phyloP scores from a whole-genome alignment of 2,113 vertebrate genomes.

The Calypte anna region DNA sequence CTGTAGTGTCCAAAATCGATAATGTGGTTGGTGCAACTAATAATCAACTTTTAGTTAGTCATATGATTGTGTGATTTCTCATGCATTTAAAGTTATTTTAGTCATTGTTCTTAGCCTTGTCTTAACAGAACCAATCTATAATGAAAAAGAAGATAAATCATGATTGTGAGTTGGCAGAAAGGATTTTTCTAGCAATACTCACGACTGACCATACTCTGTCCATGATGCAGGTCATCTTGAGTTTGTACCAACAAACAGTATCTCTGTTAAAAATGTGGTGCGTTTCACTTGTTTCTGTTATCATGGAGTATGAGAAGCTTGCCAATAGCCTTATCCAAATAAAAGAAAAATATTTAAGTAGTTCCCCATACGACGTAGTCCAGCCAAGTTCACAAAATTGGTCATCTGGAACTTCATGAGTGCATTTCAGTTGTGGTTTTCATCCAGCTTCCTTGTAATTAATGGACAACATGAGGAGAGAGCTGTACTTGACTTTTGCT shows the following conservation, averaged over 20 bases:
- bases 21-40: not conserved
- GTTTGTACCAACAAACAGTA: not conserved
- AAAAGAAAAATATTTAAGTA: not conserved
- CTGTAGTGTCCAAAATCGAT: not conserved
- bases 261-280: not conserved
- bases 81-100: not conserved
- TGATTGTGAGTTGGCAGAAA: not conserved
- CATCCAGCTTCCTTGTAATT: not conserved
- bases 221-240: not conserved
- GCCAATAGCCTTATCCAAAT: not conserved
- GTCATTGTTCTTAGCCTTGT: not conserved
- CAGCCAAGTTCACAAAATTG: not conserved
- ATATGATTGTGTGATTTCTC: not conserved
- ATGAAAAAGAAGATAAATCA: not conserved
- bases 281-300: not conserved
- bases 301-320: not conserved
- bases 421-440: not conserved
- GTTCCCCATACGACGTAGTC: not conserved
- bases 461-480: not conserved
- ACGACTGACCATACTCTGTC: not conserved
- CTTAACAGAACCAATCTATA: not conserved
- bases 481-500: not conserved
- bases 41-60: not conserved
- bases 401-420: not conserved
- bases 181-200: not conserved